A percentile compares a stretch with the other conserved stretches of the same genome.
Evolutionary conservation across 23 tunicate genomes (phyloP).

Genomic region (Trididemnum miniatum): DNA sequence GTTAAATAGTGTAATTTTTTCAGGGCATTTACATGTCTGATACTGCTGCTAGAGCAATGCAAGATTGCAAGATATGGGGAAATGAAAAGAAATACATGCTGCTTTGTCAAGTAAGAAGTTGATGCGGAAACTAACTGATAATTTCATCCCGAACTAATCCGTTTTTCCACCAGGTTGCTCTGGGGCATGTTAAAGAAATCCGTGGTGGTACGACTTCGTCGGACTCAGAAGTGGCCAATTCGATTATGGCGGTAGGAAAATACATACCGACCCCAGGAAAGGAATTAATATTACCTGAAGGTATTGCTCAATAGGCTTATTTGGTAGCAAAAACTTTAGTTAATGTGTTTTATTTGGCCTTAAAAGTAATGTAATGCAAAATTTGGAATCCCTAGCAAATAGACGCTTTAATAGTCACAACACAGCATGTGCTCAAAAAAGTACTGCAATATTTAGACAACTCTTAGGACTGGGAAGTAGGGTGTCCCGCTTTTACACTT

Average conservation of each 20-base stretch:
- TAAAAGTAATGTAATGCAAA: no score
- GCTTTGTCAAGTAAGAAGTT: conserved; percentile 66
- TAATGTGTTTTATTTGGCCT: not conserved
- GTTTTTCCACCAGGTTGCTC: conserved; percentile 83
- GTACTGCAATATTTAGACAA: no score
- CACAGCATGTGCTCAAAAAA: no score
- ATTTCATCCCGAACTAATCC: no score
- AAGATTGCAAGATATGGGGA: conserved; percentile 87
- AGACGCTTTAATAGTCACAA: no score
- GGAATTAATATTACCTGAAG: conserved; percentile 87
- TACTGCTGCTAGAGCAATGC: conserved; percentile 72
- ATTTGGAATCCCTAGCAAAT: no score
- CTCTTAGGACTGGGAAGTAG: no score
- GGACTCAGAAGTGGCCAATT: conserved; percentile 79
- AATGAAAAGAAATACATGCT: conserved; percentile 79
- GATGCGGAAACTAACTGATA: no score
- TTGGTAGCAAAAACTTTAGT: not conserved
- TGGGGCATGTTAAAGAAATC: conserved; percentile 79
- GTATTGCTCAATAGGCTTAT: conserved; percentile 4
- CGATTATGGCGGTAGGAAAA: conserved; percentile 79
- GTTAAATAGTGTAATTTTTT: no score
- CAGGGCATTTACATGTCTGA: conserved; percentile 90
- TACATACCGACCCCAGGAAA: conserved; percentile 67
- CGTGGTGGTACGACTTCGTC: conserved; percentile 26
- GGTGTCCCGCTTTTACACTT: no score